A percentile compares a stretch with the other conserved stretches of the same genome.
Evolutionary conservation across 1,140 invertebrate genomes (phyloP).

Genomic region (Drosophila setifemur): DNA sequence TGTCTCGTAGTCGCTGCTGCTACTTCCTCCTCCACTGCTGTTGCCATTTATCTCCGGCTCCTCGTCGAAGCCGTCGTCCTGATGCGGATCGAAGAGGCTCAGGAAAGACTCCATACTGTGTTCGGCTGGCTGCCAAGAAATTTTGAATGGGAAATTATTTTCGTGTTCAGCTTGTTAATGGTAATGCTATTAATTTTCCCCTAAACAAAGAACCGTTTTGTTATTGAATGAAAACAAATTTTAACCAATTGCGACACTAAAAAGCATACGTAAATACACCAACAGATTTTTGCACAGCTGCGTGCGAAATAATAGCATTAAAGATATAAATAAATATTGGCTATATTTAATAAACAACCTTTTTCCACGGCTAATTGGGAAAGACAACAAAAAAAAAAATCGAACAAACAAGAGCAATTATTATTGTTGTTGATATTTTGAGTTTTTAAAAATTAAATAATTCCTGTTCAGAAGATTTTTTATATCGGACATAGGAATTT

Average conservation of each 20-base stretch:
- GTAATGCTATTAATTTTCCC: neutral
- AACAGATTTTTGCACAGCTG: constrained; percentile 11
- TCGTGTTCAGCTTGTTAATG: neutral
- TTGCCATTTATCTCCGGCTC: constrained; percentile 70
- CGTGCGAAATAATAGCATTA: constrained; percentile 6
- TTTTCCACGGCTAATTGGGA: too few species aligned
- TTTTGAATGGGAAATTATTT: neutral
- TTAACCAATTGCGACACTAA: constrained; percentile 56
- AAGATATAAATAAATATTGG: neutral
- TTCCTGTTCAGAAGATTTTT: too few species aligned
- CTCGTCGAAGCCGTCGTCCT: constrained; percentile 78
- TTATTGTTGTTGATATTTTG: too few species aligned
- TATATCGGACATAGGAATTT: too few species aligned
- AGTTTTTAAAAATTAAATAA: too few species aligned
- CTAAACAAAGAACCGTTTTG: constrained; percentile 17
- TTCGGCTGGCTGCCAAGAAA: neutral
- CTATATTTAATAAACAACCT: neutral
- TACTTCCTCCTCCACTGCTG: constrained; percentile 52
- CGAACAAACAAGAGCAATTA: too few species aligned
- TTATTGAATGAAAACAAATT: constrained; percentile 3
- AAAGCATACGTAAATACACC: neutral
- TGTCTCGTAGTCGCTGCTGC: constrained; percentile 67
- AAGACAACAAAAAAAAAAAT: too few species aligned
- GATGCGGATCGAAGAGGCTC: constrained; percentile 88
- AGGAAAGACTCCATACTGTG: constrained; percentile 84